Conservation (phyloP, 2,113 vertebrate species). For the Danionella cerebrum region DNA sequence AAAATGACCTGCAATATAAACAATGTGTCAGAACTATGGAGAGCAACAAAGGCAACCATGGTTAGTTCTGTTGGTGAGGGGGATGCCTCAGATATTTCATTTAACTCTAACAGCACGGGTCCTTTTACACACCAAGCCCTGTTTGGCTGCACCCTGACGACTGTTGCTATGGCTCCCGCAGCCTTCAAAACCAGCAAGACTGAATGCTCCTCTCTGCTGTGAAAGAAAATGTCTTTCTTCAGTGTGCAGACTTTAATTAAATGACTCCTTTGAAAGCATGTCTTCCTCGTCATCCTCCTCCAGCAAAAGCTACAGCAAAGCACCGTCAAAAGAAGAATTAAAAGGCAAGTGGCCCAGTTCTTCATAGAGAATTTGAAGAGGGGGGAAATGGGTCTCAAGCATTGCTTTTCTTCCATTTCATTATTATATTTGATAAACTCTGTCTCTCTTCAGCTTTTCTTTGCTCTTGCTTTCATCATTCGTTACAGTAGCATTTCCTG, state of each 20-base stretch:
- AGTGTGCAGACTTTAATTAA: slow-evolving; percentile 17
- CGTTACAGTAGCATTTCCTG: not conserved
- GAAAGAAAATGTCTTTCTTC: not conserved
- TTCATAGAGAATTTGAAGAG: not conserved
- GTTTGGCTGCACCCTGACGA: slow-evolving; percentile 19
- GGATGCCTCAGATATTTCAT: not conserved
- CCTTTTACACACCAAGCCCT: not conserved
- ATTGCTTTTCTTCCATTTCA: not conserved
- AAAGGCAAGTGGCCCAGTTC: slow-evolving; percentile 24
- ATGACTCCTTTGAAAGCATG: slow-evolving; percentile 9
- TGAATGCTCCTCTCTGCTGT: not conserved
- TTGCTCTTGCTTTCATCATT: not conserved
- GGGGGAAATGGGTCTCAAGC: not conserved
- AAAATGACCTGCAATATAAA: too few relatives aligned
- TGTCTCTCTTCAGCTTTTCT: not conserved
- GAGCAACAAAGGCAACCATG: not conserved
- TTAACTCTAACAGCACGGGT: not conserved
- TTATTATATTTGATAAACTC: not conserved
- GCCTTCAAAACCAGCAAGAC: not conserved
- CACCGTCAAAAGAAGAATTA: slow-evolving; percentile 1
- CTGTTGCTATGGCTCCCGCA: slow-evolving; percentile 29
- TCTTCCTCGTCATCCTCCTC: slow-evolving; percentile 1
- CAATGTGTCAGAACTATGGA: too few relatives aligned
- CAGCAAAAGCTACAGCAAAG: slow-evolving; percentile 5
- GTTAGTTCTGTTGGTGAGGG: not conserved